Base-by-base conservation (phyloP, 2,113 vertebrate species). In the Rissa tridactyla region DNA sequence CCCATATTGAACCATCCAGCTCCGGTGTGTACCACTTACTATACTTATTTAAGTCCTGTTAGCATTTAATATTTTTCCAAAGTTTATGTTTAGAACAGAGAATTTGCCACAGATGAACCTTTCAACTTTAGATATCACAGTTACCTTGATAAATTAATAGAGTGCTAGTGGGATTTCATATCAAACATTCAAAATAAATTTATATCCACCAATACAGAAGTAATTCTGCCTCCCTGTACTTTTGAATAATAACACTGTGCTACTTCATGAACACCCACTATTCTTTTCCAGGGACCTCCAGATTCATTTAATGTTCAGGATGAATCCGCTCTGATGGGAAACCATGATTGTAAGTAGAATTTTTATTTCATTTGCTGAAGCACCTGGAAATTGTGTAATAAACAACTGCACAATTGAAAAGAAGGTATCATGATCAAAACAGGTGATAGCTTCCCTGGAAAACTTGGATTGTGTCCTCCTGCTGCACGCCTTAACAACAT, bases 341-440 rank as follows among this genome's bases (percentile, higher is more conserved):
- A 88, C 34, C 44, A 85, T 25, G 85, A 92, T 0, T 76, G 49
- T 61, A 82, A 55, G 66, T 15, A 85, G 82, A 90, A 90, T 93
- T 92, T 96, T 85, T 80, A 80, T 94, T 94, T 96, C 79, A 73
- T 86, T 93, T 92, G 44, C 85, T 90, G 54, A 66, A 95, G 75
- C 54, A 96, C 54, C 75, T 92, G 76, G 75, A 96, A 93, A 93
- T 61, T 86, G 58, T 66, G 72, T 77, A 93, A 96, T 94, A 96
- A 96, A 84, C 69, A 94, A 87, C 90, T 84, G 55, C 69, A 86
- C 64, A 89, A 87, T 55, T 91, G 84, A 92, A 97, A 94, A 95
- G 83, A 94, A 71, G 51, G 72, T 81, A 91, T 65, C 77, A 42
- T 89, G 87, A 93, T 89, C 49, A 91, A 86, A 95, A 66, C 27